phyloP scores from a whole-genome alignment of 2,113 vertebrate species.

The Hymenochirus boettgeri region DNA sequence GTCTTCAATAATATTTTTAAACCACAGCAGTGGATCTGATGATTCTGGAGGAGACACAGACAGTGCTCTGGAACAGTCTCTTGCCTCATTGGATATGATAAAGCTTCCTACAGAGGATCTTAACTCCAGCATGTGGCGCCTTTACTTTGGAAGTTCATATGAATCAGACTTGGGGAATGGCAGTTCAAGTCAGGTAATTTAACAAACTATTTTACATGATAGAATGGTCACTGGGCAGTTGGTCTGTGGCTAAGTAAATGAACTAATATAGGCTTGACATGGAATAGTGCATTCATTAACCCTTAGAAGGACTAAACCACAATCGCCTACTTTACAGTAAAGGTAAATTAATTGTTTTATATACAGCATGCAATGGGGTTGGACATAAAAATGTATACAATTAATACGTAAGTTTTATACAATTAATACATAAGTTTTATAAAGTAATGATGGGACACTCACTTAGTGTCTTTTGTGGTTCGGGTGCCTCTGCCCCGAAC shows the following conservation, averaged over 20 bases:
- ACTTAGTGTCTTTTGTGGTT: no score
- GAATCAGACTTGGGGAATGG: conserved; percentile 85
- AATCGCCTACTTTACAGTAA: no score
- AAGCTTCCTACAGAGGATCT: conserved; percentile 72
- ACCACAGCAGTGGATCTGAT: conserved; percentile 88
- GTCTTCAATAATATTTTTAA: conserved; percentile 93
- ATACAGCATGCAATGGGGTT: no score
- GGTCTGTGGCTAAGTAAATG: not conserved
- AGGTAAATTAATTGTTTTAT: no score
- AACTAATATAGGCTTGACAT: no score
- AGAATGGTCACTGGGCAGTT: not conserved
- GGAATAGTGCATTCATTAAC: no score
- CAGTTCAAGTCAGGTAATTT: conserved; percentile 74
- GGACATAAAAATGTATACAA: no score
- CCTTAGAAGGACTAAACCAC: no score
- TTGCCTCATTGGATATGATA: conserved; percentile 69
- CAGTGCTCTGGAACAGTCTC: conserved; percentile 70
- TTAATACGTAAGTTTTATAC: no score
- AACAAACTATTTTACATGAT: not conserved
- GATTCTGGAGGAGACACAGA: conserved; percentile 81
- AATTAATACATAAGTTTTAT: no score
- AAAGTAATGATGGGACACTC: no score
- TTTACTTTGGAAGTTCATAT: conserved; percentile 93
- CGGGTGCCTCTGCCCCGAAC: no score
- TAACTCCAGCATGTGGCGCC: conserved; percentile 79